Base-by-base conservation (phyloP, 2,113 vertebrate genomes). In the Leptodactylus fuscus region DNA sequence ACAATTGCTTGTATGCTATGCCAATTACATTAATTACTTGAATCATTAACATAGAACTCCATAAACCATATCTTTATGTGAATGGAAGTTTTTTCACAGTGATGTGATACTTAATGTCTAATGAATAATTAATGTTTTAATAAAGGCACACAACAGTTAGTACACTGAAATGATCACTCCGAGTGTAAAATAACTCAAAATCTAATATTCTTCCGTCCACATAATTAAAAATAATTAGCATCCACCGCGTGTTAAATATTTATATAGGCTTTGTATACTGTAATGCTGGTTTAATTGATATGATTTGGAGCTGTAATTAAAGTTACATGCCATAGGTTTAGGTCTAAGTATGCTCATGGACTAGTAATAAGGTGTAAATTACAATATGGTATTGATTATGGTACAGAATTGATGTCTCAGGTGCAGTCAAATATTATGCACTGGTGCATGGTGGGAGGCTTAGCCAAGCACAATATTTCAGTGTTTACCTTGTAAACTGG, bases 211-310 rank as follows among this genome's bases (percentile, higher is more conserved):
- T 49, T 78, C 29, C 34, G 9, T 58, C 76, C 18, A 38, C 75
- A 53, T 78, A 58, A 78, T 78, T 78, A 78, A 79, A 79, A 58
- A 79, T 58, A 36, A 79, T 79, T 79, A 79, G 51, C 53, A 60
- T 58, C 34, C 12, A 16, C 36, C 60, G 20, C 27, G 34, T 29
- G n/a, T 79, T 79, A 79, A 79, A 60, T 79, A 79, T 79, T 79
- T 36, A 79, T 79, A 24, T 27, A 75, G 32, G 11, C 51, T 79
- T 60, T 79, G 5, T 58, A 24, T 60, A 58, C 32, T 38, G 12
- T 79, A 79, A 79, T 79, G 34, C 27, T 36, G 41, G 1, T 41
- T 36, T 79, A 79, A 58, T 58, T 79, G 20, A 78, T 58, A n/a
- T 79, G 32, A 78, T 55, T 78, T 79, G 51, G 51, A 60, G 32